phyloP scores from a whole-genome alignment of 1,140 invertebrate genomes.

The Paralvinella palmiformis region DNA sequence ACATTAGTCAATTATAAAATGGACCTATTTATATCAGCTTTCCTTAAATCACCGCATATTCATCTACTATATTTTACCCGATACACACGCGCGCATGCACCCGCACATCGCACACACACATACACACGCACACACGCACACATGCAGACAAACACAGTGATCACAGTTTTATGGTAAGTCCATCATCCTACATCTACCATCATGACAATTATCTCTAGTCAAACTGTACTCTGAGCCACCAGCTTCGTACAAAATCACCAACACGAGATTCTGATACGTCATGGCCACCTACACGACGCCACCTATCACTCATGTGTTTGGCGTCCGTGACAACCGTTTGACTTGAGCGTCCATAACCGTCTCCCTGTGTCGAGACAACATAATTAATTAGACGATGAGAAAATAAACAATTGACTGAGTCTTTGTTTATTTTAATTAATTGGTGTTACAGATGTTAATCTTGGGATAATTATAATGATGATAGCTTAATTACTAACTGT shows the following conservation, averaged over 20 bases:
- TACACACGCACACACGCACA: too few species aligned
- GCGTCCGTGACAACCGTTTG: constrained; percentile 6
- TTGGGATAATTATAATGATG: too few species aligned
- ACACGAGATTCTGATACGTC: neutral
- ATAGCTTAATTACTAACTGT: too few species aligned
- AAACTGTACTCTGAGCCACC: neutral
- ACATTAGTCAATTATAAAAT: too few species aligned
- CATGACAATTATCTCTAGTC: neutral
- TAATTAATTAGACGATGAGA: neutral
- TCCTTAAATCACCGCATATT: too few species aligned
- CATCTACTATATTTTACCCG: too few species aligned
- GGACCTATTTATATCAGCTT: too few species aligned
- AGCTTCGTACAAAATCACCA: constrained; percentile 6
- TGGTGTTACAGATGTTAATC: neutral
- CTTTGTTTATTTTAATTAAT: neutral
- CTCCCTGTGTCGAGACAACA: neutral
- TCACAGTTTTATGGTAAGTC: neutral
- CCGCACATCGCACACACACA: too few species aligned
- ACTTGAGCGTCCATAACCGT: neutral
- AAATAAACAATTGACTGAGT: neutral
- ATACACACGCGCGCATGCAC: too few species aligned
- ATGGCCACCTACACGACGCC: neutral
- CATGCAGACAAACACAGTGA: too few species aligned
- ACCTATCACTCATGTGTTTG: neutral
- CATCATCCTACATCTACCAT: neutral